Conservation (phyloP, 2,888 invertebrate genomes). For the Crematogaster levior region DNA sequence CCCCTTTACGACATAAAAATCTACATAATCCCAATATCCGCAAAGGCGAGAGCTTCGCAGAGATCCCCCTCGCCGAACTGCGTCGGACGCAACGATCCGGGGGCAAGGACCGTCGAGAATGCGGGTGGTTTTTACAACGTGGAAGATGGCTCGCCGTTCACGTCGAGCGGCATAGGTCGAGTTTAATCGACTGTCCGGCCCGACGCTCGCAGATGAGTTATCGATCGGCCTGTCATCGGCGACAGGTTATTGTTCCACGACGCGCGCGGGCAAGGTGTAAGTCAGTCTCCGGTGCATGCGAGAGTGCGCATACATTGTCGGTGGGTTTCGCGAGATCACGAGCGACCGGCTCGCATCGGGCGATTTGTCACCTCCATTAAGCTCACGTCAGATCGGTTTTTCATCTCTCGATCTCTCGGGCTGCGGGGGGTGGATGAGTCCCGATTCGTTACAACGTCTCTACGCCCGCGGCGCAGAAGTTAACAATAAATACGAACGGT, state of each 20-base stretch:
- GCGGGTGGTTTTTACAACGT: constrained; percentile 47
- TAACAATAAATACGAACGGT: constrained; percentile 46
- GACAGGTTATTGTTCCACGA: constrained; percentile 73
- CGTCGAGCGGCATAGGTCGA: constrained; percentile 57
- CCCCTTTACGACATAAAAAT: not conserved
- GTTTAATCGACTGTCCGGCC: constrained; percentile 71
- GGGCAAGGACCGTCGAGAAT: constrained; percentile 52
- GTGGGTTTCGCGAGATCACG: constrained; percentile 41
- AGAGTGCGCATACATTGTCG: constrained; percentile 38
- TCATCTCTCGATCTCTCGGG: constrained; percentile 39
- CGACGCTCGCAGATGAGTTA: constrained; percentile 67
- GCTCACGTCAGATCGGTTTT: constrained; percentile 51
- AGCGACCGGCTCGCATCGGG: not conserved
- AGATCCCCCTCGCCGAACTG: constrained; percentile 36
- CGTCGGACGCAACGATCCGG: constrained; percentile 39
- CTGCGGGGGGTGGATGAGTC: constrained; percentile 32
- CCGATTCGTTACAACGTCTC: constrained; percentile 50
- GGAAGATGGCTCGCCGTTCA: constrained; percentile 50
- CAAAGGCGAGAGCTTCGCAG: not conserved
- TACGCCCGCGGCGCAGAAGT: constrained; percentile 33
- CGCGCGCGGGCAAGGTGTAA: constrained; percentile 63
- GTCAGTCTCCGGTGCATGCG: constrained; percentile 41
- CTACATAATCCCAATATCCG: not conserved
- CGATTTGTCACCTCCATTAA: constrained; percentile 59
- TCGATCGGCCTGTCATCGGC: constrained; percentile 71